Base-by-base conservation (phyloP, 1,140 invertebrate species). In the Choristoneura fumiferana region DNA sequence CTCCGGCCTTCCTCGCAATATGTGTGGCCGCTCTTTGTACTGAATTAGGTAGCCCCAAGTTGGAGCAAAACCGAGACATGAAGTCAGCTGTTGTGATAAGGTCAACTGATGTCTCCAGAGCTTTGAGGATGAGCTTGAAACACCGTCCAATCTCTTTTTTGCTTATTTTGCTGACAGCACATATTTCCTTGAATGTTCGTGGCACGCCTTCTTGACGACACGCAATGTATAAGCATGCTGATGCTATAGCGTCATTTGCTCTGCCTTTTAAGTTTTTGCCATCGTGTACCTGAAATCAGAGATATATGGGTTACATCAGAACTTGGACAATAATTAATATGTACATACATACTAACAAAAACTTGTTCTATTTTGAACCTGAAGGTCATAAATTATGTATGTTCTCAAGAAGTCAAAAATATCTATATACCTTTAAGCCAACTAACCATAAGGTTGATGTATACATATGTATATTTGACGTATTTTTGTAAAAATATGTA, bases 171-270 rank as follows among this genome's bases (percentile, higher is more conserved):
- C 97, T 99, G 22, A 99, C 96, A 6, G 98, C 98, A 91, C 98
- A 99, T 53, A 99, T 99, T 93, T 99, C 98, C 92, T 98, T 99
- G 82, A 99, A 99, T 34, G 99, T 99, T 69, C 99, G 93, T 0
- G 98, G 98, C 0, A 99, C 99, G 8, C 97, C 97, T 89, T 99
- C 98, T 83, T 99, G 98, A 33, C 99, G 92, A 84, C 99, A 99
- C 0, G 99, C 98, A 68, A 99, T 99, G 80, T 99, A 99, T 5
- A 99, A 91, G 90, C 98, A 99, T 0, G 99, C 98, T 0, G 98
- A 98, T 0, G 98, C 97, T 74, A 99, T 99, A 0, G 99, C 98
- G 89, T 99, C 98, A 85, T 99, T 99, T 13, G 96, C 95, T 57
- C 98, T 92, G 38, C 97, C 97, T 90, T 98, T 98, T 8, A 99